phyloP scores from a whole-genome alignment of 2,888 invertebrate genomes.

The Drosophila tanythrix region DNA sequence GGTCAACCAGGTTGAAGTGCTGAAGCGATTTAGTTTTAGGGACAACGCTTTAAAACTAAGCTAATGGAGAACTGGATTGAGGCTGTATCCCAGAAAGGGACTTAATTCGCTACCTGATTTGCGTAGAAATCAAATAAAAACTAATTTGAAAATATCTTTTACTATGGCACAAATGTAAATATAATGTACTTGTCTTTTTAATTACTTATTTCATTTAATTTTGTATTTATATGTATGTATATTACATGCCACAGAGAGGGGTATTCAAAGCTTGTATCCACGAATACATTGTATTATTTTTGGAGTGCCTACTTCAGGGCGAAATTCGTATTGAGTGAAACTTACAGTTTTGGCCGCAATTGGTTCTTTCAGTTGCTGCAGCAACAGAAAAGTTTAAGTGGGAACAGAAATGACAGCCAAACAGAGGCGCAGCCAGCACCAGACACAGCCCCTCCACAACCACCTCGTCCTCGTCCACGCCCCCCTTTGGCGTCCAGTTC shows the following conservation, averaged over 20 bases:
- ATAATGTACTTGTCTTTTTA: background rate
- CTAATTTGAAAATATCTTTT: background rate
- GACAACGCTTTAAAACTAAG: background rate
- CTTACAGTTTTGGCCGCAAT: slow-evolving; percentile 29
- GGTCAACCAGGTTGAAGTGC: slow-evolving; percentile 30
- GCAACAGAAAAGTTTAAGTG: slow-evolving; percentile 54
- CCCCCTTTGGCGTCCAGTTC: slow-evolving; percentile 32
- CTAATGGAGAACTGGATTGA: no score
- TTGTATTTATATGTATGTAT: background rate
- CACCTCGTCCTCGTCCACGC: background rate
- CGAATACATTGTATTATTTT: background rate
- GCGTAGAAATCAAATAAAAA: background rate
- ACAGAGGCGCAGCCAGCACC: slow-evolving; percentile 25
- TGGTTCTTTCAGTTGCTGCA: slow-evolving; percentile 35
- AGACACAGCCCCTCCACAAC: background rate
- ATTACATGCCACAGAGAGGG: background rate
- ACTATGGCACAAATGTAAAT: background rate
- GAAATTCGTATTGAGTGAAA: background rate
- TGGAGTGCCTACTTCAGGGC: background rate
- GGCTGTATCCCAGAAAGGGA: background rate
- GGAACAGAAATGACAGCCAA: slow-evolving; percentile 58
- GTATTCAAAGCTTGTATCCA: background rate
- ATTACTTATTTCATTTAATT: background rate
- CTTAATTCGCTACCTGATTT: background rate
- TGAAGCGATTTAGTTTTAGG: background rate